A percentile compares a stretch with the other conserved stretches of the same genome.
These are phyloP conservation scores for Anneissia japonica DNA, from an alignment of 35 echinoderm and acorn worm genomes.

Conservation along the genomic window DNA sequence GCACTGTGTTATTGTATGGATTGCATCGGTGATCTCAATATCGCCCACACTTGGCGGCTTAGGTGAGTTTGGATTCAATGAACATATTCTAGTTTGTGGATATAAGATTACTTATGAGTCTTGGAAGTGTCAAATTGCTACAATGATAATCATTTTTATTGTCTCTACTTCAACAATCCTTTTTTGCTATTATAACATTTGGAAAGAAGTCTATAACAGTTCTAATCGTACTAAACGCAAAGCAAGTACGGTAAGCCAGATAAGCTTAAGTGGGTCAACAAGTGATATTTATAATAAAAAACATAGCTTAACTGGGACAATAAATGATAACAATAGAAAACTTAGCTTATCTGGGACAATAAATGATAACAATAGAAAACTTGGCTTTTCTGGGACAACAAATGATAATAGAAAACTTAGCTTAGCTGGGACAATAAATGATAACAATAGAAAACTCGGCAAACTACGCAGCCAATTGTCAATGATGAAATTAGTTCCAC, in stretches of 20 bases:
- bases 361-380: too few relatives aligned
- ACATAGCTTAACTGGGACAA: too few relatives aligned
- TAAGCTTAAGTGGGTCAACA: neutral
- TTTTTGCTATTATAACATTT: neutral
- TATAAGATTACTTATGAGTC: neutral
- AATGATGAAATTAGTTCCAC: slow-evolving; percentile 7
- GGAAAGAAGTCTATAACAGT: neutral
- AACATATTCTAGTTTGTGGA: neutral
- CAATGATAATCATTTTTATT: neutral
- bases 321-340: too few relatives aligned
- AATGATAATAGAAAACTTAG: too few relatives aligned
- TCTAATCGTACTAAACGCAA: neutral
- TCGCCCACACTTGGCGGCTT: neutral
- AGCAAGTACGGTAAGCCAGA: neutral
- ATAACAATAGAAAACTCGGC: neutral
- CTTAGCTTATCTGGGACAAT: too few relatives aligned
- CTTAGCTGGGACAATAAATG: too few relatives aligned
- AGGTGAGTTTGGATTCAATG: neutral
- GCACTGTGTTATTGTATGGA: neutral
- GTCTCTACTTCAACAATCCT: neutral
- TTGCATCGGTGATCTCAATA: neutral
- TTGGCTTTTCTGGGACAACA: too few relatives aligned
- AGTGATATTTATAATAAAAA: too few relatives aligned
- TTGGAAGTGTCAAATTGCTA: neutral
- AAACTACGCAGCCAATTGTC: neutral